Evolutionary conservation across 2,888 invertebrate genomes (phyloP), one percentile per base, ranked within the genome.

Genomic region (Epirrhoe tristata): DNA sequence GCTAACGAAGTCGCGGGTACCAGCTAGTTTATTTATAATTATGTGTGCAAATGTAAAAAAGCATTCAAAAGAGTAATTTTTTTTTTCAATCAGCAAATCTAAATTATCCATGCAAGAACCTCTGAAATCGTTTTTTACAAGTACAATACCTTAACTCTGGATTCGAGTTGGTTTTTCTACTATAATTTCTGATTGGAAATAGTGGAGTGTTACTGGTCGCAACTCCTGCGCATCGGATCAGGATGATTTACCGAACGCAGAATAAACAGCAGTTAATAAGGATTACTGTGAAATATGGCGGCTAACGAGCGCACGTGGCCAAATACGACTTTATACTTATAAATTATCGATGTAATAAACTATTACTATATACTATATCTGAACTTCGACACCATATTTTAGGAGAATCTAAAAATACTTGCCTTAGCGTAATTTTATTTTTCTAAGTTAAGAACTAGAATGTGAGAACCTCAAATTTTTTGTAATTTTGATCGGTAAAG

Each of bases 211-310:
- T 39, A 8, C 39, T 10, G 55, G 64, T 67, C 66, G 63, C 66
- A 52, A 72, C 72, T 73, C 75, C 70, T 71, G 76, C 70, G 69
- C 67, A 63, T 71, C 71, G 74, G 73, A 74, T 77, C 73, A 68
- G 67, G 58, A 59, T 76, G 77, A 77, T 77, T 77, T 76, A 77
- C 73, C 66, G 62, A 39, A 48, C 46, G 48, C 59, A 67, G 62
- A 51, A 58, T 62, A 62, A 43, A 32, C 58, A 54, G 58, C 62
- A 62, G 62, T 67, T 24, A 14, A 57, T 39, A 57, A 59, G 74
- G 77, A 75, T 76, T 77, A 76, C 66, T 39, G 69, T 75, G 72
- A 76, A 75, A 75, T 77, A 76, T 74, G 67, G 72, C 52, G 58
- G 63, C 68, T 76, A 76, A 74, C 74, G 75, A 77, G 74, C 61